phyloP scores from a whole-genome alignment of 2,888 invertebrate genomes.

The Cheilosia soror region DNA sequence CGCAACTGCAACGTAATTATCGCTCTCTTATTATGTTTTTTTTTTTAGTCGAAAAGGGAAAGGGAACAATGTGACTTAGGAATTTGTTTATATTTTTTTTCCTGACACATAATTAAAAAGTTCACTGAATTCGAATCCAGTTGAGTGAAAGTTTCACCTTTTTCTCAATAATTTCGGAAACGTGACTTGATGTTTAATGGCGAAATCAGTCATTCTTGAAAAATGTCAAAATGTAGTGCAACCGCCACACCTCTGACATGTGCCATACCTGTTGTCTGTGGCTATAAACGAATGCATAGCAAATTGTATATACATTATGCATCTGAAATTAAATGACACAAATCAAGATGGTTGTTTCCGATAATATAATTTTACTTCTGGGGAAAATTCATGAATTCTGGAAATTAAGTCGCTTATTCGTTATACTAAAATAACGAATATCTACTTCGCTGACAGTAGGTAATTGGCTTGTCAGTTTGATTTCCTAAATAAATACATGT shows the following conservation, averaged over 20 bases:
- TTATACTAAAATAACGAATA: neutral
- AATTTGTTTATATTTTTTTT: neutral
- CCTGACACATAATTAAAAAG: conserved; percentile 1
- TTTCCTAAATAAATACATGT: neutral
- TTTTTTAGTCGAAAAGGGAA: conserved; percentile 6
- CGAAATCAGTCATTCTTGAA: neutral
- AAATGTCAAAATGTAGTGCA: conserved; percentile 24
- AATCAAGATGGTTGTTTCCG: neutral
- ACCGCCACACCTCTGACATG: neutral
- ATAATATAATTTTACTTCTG: neutral
- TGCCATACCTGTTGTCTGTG: neutral
- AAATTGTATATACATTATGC: neutral
- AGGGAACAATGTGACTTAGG: neutral
- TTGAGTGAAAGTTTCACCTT: conserved; percentile 16
- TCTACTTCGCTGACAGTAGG: conserved; percentile 25
- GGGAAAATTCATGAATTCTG: neutral
- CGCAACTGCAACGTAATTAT: conserved; percentile 33
- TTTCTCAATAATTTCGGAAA: neutral
- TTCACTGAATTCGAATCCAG: conserved; percentile 9
- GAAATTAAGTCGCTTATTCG: neutral
- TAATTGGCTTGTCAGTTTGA: conserved; percentile 31
- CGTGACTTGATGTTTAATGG: conserved; percentile 30
- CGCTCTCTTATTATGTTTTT: neutral
- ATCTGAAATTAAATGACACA: conserved; percentile 4
- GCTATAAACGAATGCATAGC: neutral